Base-by-base conservation (phyloP, 1,140 invertebrate species). In the Euglossa dilemma region DNA sequence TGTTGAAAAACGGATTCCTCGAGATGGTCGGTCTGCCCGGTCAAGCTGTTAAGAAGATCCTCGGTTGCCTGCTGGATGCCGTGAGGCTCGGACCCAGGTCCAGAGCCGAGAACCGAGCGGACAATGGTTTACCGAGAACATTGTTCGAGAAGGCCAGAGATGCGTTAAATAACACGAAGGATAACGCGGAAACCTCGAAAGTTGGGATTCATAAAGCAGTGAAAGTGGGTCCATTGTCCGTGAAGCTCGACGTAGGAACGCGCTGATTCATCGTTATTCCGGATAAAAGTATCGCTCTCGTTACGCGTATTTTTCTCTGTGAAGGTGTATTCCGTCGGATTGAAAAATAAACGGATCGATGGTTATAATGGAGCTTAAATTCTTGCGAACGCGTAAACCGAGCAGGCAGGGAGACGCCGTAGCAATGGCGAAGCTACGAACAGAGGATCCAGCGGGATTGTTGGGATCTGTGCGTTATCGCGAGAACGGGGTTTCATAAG, bases 281-380 rank as follows among this genome's bases (percentile, higher is more conserved):
- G 20, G 16, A 54, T 14, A 54, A 54, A 54, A 54, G 56, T 61
- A 23, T 61, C n/a, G 9, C 1, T 11, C 12, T 25, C 12, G 20
- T 25, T 25, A 11, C 8, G 0, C 11, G 6, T 9, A 11, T n/a
- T 9, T 8, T 25, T 25, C 25, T 7, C 23, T n/a, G 2, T 1
- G 1, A 25, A 61, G 25, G 12, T 36, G 61, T 64, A 64, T 64
- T 8, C 9, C 16, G 11, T 25, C 12, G 9, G 69, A 43, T 69
- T 45, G n/a, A 56, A 70, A 56, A 78, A 69, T 57, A 70, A 70
- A 69, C 47, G 20, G 14, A 50, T 59, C 7, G 54, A 20, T 47
- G 16, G 3, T 6, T 47, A 23, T 18, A 9, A 20, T 69, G 20
- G 20, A 52, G 45, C 6, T 78, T 70, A 59, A 18, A 36, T 28